phyloP scores from a whole-genome alignment of 2,113 vertebrate species.

The Cyanoliseus patagonus region DNA sequence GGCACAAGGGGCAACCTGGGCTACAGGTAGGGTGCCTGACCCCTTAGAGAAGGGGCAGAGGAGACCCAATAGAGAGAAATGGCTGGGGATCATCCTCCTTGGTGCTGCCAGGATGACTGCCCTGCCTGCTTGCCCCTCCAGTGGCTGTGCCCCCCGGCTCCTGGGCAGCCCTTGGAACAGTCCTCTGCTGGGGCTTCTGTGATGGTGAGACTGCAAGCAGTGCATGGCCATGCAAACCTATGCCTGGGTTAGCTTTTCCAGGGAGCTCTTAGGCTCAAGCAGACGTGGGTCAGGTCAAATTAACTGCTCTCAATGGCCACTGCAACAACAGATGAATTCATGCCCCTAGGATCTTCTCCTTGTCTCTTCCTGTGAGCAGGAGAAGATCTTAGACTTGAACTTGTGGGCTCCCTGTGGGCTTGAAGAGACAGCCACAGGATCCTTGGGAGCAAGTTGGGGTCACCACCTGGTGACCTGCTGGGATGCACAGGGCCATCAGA shows the following conservation, averaged over 20 bases:
- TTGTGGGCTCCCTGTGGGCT: fast-evolving
- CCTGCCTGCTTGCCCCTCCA: neutral
- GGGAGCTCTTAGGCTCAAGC: neutral
- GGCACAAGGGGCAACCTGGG: neutral
- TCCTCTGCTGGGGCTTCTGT: fast-evolving
- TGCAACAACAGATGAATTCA: neutral
- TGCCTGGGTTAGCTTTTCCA: neutral
- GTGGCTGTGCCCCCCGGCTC: fast-evolving
- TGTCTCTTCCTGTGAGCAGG: fast-evolving
- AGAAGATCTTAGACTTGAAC: neutral
- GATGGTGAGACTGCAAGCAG: neutral
- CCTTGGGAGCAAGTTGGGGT: neutral
- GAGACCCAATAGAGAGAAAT: fast-evolving
- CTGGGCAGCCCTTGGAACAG: neutral
- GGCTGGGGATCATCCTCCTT: fast-evolving
- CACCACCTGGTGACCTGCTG: neutral
- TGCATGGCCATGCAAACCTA: fast-evolving
- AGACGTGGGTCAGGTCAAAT: neutral
- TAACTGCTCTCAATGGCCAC: neutral
- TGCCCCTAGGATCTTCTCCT: neutral
- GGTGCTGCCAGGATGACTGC: fast-evolving
- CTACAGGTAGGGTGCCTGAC: neutral
- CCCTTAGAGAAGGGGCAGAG: neutral
- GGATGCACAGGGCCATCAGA: fast-evolving
- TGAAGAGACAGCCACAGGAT: neutral